Conservation (phyloP, 2,113 vertebrate genomes). For the Bettongia penicillata region DNA sequence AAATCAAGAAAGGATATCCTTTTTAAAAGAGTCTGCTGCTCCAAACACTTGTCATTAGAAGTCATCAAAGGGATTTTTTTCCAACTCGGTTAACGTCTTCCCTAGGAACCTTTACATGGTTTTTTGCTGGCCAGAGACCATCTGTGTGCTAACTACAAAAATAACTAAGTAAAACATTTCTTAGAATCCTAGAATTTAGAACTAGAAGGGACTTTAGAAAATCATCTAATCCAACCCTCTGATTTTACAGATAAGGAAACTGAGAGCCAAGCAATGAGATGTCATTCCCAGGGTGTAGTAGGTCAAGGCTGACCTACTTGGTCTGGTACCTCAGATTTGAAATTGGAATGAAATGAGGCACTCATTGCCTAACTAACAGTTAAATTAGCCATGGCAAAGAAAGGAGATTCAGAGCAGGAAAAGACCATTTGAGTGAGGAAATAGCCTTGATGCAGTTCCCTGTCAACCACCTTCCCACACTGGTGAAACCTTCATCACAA, state of each 20-base stretch:
- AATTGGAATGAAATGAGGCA: not conserved
- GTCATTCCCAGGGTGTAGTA: not conserved
- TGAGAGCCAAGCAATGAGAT: not conserved
- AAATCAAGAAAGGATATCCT: not conserved
- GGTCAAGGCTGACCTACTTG: not conserved
- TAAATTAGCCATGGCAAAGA: not conserved
- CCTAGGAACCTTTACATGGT: not conserved
- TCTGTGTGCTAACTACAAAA: not conserved
- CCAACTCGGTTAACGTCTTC: not conserved
- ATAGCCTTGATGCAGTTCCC: not conserved
- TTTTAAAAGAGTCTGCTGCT: not conserved
- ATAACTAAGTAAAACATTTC: not conserved
- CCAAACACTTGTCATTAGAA: not conserved
- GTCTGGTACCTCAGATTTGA: not conserved
- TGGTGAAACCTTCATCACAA: too few species aligned
- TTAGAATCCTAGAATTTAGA: not conserved
- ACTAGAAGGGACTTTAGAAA: not conserved
- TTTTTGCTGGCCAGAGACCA: not conserved
- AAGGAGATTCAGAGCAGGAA: not conserved
- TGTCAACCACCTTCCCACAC: not conserved
- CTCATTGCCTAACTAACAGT: not conserved
- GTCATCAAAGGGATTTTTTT: slow-evolving; percentile 19
- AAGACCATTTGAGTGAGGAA: not conserved
- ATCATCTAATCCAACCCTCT: not conserved
- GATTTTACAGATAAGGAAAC: slow-evolving; percentile 22